phyloP scores from a whole-genome alignment of 2,797 vertebrate species.

The Periophthalmus magnuspinnatus region DNA sequence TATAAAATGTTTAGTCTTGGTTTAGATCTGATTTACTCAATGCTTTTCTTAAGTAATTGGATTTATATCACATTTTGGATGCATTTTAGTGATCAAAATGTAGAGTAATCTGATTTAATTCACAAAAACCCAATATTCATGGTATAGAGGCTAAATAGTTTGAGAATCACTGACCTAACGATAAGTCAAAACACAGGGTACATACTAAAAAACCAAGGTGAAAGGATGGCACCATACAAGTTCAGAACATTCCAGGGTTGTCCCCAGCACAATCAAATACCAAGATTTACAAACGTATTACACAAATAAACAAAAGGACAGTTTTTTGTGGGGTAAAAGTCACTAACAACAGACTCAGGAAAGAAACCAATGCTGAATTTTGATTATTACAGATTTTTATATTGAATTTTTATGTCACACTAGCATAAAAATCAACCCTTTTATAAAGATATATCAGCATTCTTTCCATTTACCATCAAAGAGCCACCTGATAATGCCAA shows the following conservation, averaged over 20 bases:
- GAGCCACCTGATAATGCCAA: conserved; percentile 37
- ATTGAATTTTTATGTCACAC: conserved; percentile 35
- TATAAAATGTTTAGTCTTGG: too few species aligned
- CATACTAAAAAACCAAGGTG: conserved; percentile 30
- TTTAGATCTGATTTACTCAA: too few species aligned
- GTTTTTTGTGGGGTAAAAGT: conserved; percentile 20
- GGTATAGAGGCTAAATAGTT: neutral
- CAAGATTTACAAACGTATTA: conserved; percentile 15
- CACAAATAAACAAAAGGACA: conserved; percentile 20
- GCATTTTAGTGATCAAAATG: too few species aligned
- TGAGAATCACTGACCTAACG: neutral
- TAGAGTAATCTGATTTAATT: too few species aligned
- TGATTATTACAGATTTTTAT: conserved; percentile 47
- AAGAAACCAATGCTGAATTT: conserved; percentile 54
- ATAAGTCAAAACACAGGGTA: conserved; percentile 58
- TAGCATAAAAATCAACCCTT: conserved; percentile 24
- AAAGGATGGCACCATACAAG: conserved; percentile 29
- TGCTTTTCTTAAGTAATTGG: too few species aligned
- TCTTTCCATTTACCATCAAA: conserved; percentile 36
- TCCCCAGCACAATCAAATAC: conserved; percentile 53
- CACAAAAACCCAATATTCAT: neutral
- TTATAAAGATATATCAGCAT: conserved; percentile 49
- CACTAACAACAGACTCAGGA: conserved; percentile 64
- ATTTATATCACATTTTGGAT: too few species aligned
- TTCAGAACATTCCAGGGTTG: conserved; percentile 69